These are phyloP conservation scores for Blera fallax DNA, from an alignment of 2,888 invertebrate genomes.

Conservation along the genomic window DNA sequence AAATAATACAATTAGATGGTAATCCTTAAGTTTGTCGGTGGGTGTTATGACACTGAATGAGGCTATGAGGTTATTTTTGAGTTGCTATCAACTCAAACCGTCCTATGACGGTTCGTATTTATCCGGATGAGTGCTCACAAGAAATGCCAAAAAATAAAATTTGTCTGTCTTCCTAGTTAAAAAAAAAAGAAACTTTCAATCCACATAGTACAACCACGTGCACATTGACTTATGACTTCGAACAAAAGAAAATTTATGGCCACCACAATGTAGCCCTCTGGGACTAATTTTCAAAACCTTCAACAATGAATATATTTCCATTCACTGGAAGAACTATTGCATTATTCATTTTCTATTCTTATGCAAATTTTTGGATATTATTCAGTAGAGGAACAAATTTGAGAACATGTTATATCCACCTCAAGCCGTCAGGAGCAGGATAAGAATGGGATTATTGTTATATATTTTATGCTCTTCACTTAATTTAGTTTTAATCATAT, in stretches of 20 bases:
- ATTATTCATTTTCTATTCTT: slow-evolving; percentile 49
- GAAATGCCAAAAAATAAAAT: too few relatives aligned
- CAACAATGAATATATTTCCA: slow-evolving; percentile 46
- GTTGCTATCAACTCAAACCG: too few relatives aligned
- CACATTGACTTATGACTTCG: slow-evolving; percentile 21
- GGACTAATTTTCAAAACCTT: slow-evolving; percentile 38
- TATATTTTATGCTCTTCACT: neutral
- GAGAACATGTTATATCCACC: neutral
- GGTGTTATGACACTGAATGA: too few relatives aligned
- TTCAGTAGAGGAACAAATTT: slow-evolving; percentile 11
- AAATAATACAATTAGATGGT: neutral
- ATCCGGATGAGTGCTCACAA: too few relatives aligned
- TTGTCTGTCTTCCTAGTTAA: too few relatives aligned
- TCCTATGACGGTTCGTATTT: too few relatives aligned
- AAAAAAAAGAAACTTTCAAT: too few relatives aligned
- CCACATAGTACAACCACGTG: neutral
- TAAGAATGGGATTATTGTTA: neutral
- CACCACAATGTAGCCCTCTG: slow-evolving; percentile 15
- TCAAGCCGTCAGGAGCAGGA: neutral
- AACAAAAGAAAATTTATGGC: slow-evolving; percentile 20
- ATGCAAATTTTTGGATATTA: slow-evolving; percentile 33
- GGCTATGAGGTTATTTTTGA: too few relatives aligned
- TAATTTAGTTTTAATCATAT: neutral
- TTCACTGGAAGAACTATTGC: slow-evolving; percentile 37
- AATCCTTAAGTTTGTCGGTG: neutral